Percentiles rank a stretch among this genome's conserved stretches.
phyloP scores from a whole-genome alignment of 2,888 invertebrate genomes.

The Temnothorax rugatulus region DNA sequence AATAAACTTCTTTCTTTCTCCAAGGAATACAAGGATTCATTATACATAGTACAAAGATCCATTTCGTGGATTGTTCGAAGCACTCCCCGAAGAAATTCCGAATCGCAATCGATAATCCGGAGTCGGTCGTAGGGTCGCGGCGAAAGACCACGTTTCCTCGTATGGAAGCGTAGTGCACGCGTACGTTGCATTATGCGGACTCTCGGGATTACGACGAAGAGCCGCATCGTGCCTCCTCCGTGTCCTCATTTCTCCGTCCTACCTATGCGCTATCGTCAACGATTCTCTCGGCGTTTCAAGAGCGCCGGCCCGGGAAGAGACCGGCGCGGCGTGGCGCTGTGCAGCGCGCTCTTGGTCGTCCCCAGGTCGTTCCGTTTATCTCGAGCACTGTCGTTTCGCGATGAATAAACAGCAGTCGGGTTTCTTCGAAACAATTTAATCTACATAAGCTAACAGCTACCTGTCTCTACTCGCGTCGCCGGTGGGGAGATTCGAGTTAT shows the following conservation, averaged over 20 bases:
- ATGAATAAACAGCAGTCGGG: slow-evolving; percentile 78
- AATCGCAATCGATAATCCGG: slow-evolving; percentile 43
- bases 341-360: slow-evolving; percentile 37
- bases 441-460: slow-evolving; percentile 79
- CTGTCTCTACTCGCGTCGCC: slow-evolving; percentile 71
- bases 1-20: neutral
- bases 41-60: neutral
- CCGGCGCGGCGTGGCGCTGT: neutral
- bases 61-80: slow-evolving; percentile 27
- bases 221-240: slow-evolving; percentile 30
- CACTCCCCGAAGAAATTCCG: slow-evolving; percentile 18
- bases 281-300: slow-evolving; percentile 58
- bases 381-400: slow-evolving; percentile 73
- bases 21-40: neutral
- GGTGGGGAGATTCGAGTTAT: slow-evolving; percentile 63
- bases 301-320: slow-evolving; percentile 47
- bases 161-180: slow-evolving; percentile 1
- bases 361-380: slow-evolving; percentile 73
- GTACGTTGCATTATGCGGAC: slow-evolving; percentile 50
- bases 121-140: neutral
- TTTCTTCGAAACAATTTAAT: slow-evolving; percentile 81
- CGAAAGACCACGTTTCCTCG: neutral
- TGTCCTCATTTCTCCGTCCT: neutral
- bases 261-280: slow-evolving; percentile 32
- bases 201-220: slow-evolving; percentile 45